A percentile compares a stretch with the other conserved stretches of the same genome.
phyloP scores from a whole-genome alignment of 2,888 invertebrate genomes.

The Hololepta plana region DNA sequence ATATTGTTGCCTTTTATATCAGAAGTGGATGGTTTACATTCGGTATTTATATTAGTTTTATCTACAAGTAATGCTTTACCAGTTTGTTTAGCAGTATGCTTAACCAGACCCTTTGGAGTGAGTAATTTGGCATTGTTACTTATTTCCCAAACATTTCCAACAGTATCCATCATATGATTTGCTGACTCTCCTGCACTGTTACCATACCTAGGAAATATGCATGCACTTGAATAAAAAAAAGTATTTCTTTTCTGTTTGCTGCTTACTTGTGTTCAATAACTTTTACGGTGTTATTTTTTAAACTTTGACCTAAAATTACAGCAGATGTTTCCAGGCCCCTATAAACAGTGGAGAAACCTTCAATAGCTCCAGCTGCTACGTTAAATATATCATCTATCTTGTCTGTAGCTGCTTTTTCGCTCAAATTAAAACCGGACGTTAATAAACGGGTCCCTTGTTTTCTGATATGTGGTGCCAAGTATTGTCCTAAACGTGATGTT shows the following conservation, averaged over 20 bases:
- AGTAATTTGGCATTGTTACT: slow-evolving; percentile 45
- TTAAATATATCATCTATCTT: slow-evolving; percentile 40
- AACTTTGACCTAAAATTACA: slow-evolving; percentile 37
- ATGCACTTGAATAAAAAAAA: no score
- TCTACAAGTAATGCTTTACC: slow-evolving; percentile 41
- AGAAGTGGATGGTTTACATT: no score
- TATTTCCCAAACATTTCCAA: slow-evolving; percentile 49
- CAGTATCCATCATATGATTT: slow-evolving; percentile 44
- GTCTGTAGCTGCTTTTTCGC: slow-evolving; percentile 32
- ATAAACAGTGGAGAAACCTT: slow-evolving; percentile 53
- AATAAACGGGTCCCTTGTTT: slow-evolving; percentile 41
- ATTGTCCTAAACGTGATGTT: slow-evolving; percentile 45
- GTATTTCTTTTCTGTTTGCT: background rate
- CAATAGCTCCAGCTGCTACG: slow-evolving; percentile 51
- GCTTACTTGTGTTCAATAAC: slow-evolving; percentile 54
- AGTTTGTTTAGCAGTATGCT: slow-evolving; percentile 40
- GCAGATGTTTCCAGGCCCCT: slow-evolving; percentile 53
- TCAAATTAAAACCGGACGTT: slow-evolving; percentile 34
- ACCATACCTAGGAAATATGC: slow-evolving; percentile 44
- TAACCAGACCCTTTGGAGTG: slow-evolving; percentile 46
- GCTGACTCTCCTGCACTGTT: slow-evolving; percentile 43
- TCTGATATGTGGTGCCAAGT: slow-evolving; percentile 49
- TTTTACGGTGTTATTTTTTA: slow-evolving; percentile 55
- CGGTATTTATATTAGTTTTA: no score
- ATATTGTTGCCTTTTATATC: no score